Evolutionary conservation across 2,113 vertebrate species (phyloP).

Genomic region (Anoura caudifer): DNA sequence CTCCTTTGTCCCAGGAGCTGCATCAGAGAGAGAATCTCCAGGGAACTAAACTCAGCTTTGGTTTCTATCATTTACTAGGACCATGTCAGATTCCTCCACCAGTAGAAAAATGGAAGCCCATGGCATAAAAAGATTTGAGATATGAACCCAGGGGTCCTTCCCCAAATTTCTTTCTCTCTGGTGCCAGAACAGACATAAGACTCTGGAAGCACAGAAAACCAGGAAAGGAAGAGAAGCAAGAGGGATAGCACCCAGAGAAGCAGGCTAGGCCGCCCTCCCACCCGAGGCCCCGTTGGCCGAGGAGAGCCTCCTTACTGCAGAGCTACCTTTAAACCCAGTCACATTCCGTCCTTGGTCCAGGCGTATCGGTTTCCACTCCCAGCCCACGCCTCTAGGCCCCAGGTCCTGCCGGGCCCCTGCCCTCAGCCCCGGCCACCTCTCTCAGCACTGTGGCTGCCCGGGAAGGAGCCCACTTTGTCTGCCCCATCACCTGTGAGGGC

Average conservation of each 20-base stretch:
- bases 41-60: not conserved
- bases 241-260: not conserved
- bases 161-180: not conserved
- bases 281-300: not conserved
- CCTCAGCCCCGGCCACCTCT: not conserved
- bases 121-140: not conserved
- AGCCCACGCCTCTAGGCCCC: not conserved
- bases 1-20: not conserved
- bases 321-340: not conserved
- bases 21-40: not conserved
- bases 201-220: not conserved
- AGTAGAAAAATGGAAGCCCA: not conserved
- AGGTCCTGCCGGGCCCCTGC: not conserved
- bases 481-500: not conserved
- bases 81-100: not conserved
- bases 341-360: not conserved
- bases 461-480: not conserved
- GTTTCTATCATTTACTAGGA: not conserved
- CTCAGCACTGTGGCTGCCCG: not conserved
- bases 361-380: not conserved
- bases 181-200: not conserved
- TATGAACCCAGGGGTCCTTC: not conserved
- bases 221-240: not conserved
- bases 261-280: not conserved
- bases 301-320: not conserved